These are phyloP conservation scores for Pseudochaenichthys georgianus DNA, from an alignment of 2,797 vertebrate genomes.

Conservation along the genomic window DNA sequence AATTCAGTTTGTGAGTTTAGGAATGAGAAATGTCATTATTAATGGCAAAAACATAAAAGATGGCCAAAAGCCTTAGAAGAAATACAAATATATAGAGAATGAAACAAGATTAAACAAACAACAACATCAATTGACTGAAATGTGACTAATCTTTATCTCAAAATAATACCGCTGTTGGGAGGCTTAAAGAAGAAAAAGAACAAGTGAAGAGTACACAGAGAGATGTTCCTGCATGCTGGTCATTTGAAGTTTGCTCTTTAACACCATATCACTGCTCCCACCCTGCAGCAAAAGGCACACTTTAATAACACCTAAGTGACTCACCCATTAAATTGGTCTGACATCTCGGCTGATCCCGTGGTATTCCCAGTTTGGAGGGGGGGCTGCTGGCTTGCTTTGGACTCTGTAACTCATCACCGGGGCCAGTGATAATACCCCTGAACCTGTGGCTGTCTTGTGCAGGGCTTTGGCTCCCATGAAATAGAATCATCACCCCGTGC, in stretches of 20 bases:
- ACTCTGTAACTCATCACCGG: conserved; percentile 77
- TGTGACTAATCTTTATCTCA: not conserved
- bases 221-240: conserved; percentile 46
- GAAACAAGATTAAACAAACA: not conserved
- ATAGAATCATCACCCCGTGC: conserved; percentile 96
- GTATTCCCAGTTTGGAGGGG: conserved; percentile 75
- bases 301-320: conserved; percentile 80
- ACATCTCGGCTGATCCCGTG: conserved; percentile 76
- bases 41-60: not conserved
- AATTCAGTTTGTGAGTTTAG: not conserved
- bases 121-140: not conserved
- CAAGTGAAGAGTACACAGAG: conserved; percentile 18
- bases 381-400: conserved; percentile 51
- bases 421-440: conserved; percentile 79
- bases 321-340: conserved; percentile 84
- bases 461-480: conserved; percentile 90
- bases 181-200: conserved; percentile 1
- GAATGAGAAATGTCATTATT: not conserved
- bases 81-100: not conserved
- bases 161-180: not conserved
- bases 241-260: conserved; percentile 74
- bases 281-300: conserved; percentile 56
- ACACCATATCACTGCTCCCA: conserved; percentile 61
- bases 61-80: not conserved
- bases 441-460: conserved; percentile 77